phyloP scores from a whole-genome alignment of 2,113 vertebrate genomes.

The Lampris megalopsis region DNA sequence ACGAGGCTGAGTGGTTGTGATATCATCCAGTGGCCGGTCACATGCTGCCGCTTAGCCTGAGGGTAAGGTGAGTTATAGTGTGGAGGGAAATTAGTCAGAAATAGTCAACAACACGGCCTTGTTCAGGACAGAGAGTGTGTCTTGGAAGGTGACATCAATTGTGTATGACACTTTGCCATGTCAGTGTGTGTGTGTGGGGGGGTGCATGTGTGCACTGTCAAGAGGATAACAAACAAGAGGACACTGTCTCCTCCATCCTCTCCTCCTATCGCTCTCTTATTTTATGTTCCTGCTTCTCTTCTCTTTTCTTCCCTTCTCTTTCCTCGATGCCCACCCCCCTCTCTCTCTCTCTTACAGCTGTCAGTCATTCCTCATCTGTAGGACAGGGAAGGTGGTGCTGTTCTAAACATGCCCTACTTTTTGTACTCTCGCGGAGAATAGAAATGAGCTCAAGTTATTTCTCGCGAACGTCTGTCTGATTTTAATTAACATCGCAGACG shows the following conservation, averaged over 20 bases:
- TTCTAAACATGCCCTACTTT: constrained; percentile 75
- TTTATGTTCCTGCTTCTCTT: neutral
- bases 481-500: constrained; percentile 74
- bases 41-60: constrained; percentile 30
- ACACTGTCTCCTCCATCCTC: constrained; percentile 19
- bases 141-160: constrained; percentile 56
- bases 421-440: constrained; percentile 42
- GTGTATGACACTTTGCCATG: constrained; percentile 51
- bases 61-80: constrained; percentile 9
- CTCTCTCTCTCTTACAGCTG: constrained; percentile 43
- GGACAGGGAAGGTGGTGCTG: constrained; percentile 52
- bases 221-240: constrained; percentile 60
- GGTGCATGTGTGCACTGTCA: constrained; percentile 55
- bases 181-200: constrained; percentile 29
- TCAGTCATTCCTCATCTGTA: constrained; percentile 64
- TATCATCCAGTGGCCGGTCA: constrained; percentile 27
- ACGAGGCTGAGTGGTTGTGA: constrained; percentile 20
- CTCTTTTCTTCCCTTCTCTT: neutral
- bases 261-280: neutral
- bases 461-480: constrained; percentile 68
- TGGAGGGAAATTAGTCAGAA: constrained; percentile 30
- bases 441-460: constrained; percentile 71
- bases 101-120: constrained; percentile 55
- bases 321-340: constrained; percentile 28
- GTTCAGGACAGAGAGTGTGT: constrained; percentile 40